Conservation (phyloP, 2,113 vertebrate genomes). For the Serinus canaria region DNA sequence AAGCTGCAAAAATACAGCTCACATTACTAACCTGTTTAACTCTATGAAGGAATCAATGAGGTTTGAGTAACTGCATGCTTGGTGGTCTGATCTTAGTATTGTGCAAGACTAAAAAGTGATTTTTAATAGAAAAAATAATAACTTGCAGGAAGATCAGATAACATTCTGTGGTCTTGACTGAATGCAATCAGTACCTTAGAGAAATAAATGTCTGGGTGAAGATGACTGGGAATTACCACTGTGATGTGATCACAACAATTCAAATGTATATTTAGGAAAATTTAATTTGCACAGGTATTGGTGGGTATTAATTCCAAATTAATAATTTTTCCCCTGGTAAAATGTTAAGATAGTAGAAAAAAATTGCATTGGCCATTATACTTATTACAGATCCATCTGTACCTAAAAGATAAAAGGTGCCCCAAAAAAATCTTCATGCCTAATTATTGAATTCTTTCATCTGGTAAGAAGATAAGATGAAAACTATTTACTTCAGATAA, state of each 20-base stretch:
- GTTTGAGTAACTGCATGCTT: background rate
- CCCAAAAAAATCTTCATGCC: rapidly evolving
- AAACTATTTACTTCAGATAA: background rate
- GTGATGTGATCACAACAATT: background rate
- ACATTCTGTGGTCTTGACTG: background rate
- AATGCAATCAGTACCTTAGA: background rate
- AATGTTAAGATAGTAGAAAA: background rate
- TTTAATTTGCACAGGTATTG: background rate
- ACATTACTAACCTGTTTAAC: background rate
- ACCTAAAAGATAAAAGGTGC: background rate
- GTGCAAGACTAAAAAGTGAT: background rate
- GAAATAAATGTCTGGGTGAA: background rate
- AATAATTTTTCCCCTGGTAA: background rate
- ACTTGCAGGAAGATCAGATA: background rate
- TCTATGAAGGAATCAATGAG: background rate
- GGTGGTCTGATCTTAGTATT: background rate
- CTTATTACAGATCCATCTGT: background rate
- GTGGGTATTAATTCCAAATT: background rate
- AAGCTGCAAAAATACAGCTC: background rate
- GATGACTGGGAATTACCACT: background rate
- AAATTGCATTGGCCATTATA: background rate
- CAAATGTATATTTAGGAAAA: background rate
- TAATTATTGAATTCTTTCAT: background rate
- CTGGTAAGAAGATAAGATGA: background rate
- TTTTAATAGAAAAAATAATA: background rate